Base-by-base conservation (phyloP, 2,113 vertebrate genomes). In the Callorhinus ursinus region DNA sequence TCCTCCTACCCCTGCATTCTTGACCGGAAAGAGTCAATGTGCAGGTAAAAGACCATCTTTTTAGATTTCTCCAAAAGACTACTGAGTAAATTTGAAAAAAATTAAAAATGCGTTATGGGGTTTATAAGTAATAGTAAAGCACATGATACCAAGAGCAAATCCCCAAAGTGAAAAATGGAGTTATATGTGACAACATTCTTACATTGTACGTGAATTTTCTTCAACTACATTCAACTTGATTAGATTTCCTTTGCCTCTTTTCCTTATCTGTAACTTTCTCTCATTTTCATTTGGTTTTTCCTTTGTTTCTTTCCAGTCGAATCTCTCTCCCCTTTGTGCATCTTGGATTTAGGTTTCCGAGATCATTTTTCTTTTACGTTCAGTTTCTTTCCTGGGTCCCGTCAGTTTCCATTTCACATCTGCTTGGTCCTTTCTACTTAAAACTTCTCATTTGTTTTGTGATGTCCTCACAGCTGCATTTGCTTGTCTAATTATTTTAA, bases 11-110 rank as follows among this genome's bases (percentile, higher is more conserved):
- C 31, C 51, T 2, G 3, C 11, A 33, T 49, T 33, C 39, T 72
- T 24, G 46, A 24, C 53, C 18, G 5, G 63, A 55, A 82, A 53
- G 21, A 46, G 36, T 72, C 61, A 51, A 22, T 1, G 0, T 57
- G 49, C 8, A 63, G 33, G 46, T 31, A 39, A 63, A 86, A 63
- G 72, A 28, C 5, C 26, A 22, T 26, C 49, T n/a, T 76, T 93
- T 79, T 69, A 36, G 51, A 96, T n/a, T 85, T 65, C n/a, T 85
- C 72, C 39, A 82, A 42, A 76, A 95, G 82, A 88, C 63, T 33
- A 14, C 2, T 91, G 26, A 76, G 39, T 39, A 80, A 39, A 63
- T 42, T 71, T 55, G 39, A 39, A 55, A 86, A 59, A 79, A 53
- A 42, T 53, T 22, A 84, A 79, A 28, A 51, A 59, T 22, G 21